Percentiles rank a stretch among this genome's conserved stretches.
phyloP scores from a whole-genome alignment of 1,140 invertebrate species.

The Varroa destructor region DNA sequence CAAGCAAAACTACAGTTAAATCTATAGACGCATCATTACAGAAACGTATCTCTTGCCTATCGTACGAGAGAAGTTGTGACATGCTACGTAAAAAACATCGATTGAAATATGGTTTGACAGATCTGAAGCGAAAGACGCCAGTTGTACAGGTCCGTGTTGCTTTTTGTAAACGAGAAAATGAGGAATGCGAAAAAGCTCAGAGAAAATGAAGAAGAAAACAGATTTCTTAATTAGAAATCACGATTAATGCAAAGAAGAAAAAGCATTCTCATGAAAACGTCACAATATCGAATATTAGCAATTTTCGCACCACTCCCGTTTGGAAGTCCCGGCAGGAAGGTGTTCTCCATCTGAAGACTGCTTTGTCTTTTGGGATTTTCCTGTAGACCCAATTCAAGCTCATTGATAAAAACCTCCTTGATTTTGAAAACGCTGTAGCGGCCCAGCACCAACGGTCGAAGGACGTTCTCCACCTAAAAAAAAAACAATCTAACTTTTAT shows the following conservation, averaged over 20 bases:
- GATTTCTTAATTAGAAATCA: no score
- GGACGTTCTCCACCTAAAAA: conserved; percentile 10
- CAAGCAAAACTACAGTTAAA: conserved; percentile 11
- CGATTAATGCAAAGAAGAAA: background rate
- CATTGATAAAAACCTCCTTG: conserved; percentile 44
- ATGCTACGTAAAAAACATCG: background rate
- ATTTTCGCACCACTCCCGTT: conserved; percentile 47
- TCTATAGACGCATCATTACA: background rate
- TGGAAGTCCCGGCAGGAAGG: conserved; percentile 50
- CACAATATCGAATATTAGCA: background rate
- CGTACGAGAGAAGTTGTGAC: background rate
- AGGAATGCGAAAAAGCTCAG: no score
- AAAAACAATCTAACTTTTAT: background rate
- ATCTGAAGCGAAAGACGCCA: no score
- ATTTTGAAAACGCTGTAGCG: conserved; percentile 31
- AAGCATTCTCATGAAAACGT: background rate
- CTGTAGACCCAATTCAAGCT: conserved; percentile 49
- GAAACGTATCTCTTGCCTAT: background rate
- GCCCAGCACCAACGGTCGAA: conserved; percentile 19
- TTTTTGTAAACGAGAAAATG: no score
- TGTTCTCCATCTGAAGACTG: conserved; percentile 54
- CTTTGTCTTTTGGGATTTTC: conserved; percentile 44
- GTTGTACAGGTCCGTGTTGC: no score
- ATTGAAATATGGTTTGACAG: conserved; percentile 18
- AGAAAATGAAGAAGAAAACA: background rate